Evolutionary conservation across 2,113 vertebrate species (phyloP).

Genomic region (Carollia perspicillata): DNA sequence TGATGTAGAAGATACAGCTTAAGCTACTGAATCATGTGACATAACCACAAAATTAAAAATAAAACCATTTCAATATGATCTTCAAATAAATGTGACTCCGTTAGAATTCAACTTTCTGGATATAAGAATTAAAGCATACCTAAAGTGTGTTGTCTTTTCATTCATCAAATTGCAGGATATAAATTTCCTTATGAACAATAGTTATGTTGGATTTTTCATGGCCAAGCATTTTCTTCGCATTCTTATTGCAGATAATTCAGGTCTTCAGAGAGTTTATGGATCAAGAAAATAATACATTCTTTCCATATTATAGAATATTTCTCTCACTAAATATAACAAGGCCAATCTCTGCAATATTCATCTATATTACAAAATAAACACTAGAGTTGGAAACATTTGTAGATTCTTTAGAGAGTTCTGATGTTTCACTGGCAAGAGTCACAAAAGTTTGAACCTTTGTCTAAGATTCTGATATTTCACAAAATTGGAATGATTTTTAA

Average conservation of each 20-base stretch:
- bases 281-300: slow-evolving; percentile 12
- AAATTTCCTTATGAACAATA: neutral
- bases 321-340: neutral
- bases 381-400: neutral
- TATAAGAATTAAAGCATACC: neutral
- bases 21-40: neutral
- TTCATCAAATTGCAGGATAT: neutral
- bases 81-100: neutral
- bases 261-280: neutral
- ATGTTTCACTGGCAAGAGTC: neutral
- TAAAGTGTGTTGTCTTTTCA: neutral
- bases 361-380: slow-evolving; percentile 25
- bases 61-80: neutral
- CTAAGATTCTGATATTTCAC: neutral
- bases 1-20: neutral
- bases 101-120: neutral
- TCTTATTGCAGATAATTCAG: neutral
- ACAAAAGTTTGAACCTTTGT: neutral
- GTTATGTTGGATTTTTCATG: neutral
- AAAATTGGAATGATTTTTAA: neutral
- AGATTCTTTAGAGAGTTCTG: neutral
- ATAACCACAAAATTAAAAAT: slow-evolving; percentile 3
- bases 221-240: neutral
- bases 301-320: slow-evolving; percentile 31
- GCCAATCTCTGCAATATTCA: neutral